Evolutionary conservation across 64 coral and sea anemone genomes (phyloP).

Genomic region (Trachythela sp.): DNA sequence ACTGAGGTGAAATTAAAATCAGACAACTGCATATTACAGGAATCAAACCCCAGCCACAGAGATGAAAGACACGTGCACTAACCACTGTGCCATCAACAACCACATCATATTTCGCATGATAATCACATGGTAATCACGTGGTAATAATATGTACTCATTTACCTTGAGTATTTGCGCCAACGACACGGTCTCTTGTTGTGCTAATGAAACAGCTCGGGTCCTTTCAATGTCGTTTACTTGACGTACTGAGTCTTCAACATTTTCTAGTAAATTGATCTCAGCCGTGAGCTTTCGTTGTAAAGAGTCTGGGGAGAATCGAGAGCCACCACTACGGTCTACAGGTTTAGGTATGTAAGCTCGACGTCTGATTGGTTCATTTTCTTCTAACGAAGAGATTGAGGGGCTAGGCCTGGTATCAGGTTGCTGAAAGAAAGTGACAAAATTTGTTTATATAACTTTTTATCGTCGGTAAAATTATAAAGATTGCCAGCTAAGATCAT

Average conservation of each 20-base stretch:
- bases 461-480: too few relatives aligned
- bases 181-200: conserved; percentile 91
- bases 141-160: background rate
- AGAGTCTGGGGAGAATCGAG: conserved; percentile 80
- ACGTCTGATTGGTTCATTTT: background rate
- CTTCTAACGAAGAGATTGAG: background rate
- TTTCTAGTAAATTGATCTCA: conserved; percentile 84
- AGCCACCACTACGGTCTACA: conserved; percentile 34
- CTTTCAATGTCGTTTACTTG: conserved; percentile 82
- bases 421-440: conserved; percentile 26
- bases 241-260: conserved; percentile 90
- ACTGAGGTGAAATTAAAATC: too few relatives aligned
- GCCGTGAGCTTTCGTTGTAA: conserved; percentile 73
- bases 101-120: too few relatives aligned
- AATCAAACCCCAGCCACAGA: too few relatives aligned
- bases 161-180: conserved; percentile 96
- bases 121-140: too few relatives aligned
- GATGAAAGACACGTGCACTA: too few relatives aligned
- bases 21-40: too few relatives aligned
- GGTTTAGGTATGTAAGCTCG: background rate
- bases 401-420: background rate
- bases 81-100: too few relatives aligned
- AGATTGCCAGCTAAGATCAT: too few relatives aligned
- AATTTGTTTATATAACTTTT: too few relatives aligned
- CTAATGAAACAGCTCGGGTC: conserved; percentile 67